Conservation (phyloP, 1,140 invertebrate genomes). For the Drepana arcuata region DNA sequence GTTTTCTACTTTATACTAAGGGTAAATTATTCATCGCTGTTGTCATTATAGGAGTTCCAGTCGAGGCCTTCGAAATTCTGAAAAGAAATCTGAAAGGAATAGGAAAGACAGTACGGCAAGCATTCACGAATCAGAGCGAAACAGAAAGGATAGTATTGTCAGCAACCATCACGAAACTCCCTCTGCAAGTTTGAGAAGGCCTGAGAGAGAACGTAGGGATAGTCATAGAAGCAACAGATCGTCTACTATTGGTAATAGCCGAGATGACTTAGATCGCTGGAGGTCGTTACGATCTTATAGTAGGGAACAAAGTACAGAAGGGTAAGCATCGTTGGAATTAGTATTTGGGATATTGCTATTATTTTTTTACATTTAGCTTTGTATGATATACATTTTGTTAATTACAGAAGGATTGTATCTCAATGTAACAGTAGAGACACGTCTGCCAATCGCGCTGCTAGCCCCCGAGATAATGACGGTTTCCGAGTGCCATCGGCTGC, state of each 20-base stretch:
- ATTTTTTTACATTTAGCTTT: background rate
- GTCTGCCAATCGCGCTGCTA: constrained; percentile 42
- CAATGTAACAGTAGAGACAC: constrained; percentile 61
- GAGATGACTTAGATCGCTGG: constrained; percentile 61
- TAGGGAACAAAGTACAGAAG: constrained; percentile 57
- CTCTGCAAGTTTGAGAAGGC: constrained; percentile 29
- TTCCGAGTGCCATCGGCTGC: constrained; percentile 39
- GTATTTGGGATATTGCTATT: background rate
- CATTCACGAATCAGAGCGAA: constrained; percentile 36
- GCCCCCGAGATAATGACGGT: constrained; percentile 52
- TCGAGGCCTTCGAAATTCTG: constrained; percentile 46
- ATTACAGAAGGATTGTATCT: constrained; percentile 54
- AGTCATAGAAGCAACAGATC: constrained; percentile 60
- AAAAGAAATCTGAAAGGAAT: constrained; percentile 40
- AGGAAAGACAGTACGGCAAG: constrained; percentile 54
- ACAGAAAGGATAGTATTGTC: constrained; percentile 51
- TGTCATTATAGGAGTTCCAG: constrained; percentile 42
- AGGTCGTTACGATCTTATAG: constrained; percentile 57
- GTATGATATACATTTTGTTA: constrained; percentile 9
- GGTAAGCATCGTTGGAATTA: constrained; percentile 21
- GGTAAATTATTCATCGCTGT: too few relatives aligned
- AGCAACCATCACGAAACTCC: constrained; percentile 45
- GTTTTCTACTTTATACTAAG: too few relatives aligned
- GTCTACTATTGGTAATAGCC: constrained; percentile 59
- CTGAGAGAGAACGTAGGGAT: constrained; percentile 50